Evolutionary conservation across 2,797 vertebrate genomes (phyloP).

Genomic region (Sphenopsis melanotis): DNA sequence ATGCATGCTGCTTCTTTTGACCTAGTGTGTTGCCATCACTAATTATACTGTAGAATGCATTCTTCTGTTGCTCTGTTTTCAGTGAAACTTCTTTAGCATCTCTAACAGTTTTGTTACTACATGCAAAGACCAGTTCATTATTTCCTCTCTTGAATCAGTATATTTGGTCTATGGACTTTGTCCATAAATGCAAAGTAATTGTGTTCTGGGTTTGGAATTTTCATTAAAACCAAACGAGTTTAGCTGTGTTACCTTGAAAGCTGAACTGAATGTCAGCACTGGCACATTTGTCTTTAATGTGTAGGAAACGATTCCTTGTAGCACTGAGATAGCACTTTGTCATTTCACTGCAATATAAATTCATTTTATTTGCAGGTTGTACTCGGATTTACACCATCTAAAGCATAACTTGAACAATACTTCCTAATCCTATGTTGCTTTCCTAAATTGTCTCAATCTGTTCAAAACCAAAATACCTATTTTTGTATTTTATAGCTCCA

Average conservation of each 20-base stretch:
- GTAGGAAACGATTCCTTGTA: neutral
- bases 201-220: neutral
- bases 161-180: neutral
- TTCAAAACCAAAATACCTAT: neutral
- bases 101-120: neutral
- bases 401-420: neutral
- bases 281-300: neutral
- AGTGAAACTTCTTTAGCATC: neutral
- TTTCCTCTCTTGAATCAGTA: neutral
- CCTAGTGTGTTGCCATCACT: neutral
- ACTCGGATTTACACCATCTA: neutral
- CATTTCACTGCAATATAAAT: neutral
- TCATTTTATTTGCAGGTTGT: neutral
- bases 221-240: neutral
- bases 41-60: neutral
- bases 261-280: neutral
- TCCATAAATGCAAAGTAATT: neutral
- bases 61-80: neutral
- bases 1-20: neutral
- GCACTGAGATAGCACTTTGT: neutral
- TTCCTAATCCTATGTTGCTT: neutral
- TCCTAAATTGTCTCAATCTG: neutral
- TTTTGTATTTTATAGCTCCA: neutral
- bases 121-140: neutral
- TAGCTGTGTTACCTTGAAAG: neutral